These are phyloP conservation scores for Pipa parva DNA, from an alignment of 2,113 vertebrate genomes.

Conservation along the genomic window DNA sequence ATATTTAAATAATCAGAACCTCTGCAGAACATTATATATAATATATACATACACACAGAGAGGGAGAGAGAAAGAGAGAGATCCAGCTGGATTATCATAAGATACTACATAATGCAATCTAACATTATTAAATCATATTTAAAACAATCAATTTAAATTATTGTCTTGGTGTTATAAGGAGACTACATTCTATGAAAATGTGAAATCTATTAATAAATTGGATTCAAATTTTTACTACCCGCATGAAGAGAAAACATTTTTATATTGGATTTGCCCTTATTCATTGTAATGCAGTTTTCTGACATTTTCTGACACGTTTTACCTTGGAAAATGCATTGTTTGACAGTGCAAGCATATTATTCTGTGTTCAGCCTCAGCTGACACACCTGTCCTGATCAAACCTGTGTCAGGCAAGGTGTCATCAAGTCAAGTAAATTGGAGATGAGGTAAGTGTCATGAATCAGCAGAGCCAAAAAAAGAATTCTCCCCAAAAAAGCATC, in stretches of 20 bases:
- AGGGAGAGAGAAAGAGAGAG: too few species aligned
- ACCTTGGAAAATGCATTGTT: slow-evolving; percentile 25
- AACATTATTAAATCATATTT: too few species aligned
- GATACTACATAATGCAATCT: too few species aligned
- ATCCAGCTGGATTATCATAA: too few species aligned
- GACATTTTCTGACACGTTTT: slow-evolving; percentile 34
- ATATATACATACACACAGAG: too few species aligned
- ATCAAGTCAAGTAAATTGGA: slow-evolving; percentile 43
- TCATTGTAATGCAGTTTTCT: slow-evolving; percentile 31
- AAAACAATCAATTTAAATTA: too few species aligned
- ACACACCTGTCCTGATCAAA: slow-evolving; percentile 43
- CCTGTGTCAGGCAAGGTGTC: slow-evolving; percentile 39
- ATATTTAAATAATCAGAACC: too few species aligned
- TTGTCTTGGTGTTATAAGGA: too few species aligned
- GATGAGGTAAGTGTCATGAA: slow-evolving; percentile 42
- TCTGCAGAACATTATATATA: too few species aligned
- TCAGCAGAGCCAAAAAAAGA: slow-evolving; percentile 41
- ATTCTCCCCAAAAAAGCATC: slow-evolving; percentile 20
- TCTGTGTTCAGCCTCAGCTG: slow-evolving; percentile 35
- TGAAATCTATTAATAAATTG: slow-evolving; percentile 12
- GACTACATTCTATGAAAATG: too few species aligned
- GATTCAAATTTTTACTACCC: slow-evolving; percentile 1
- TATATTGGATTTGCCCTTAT: slow-evolving; percentile 28
- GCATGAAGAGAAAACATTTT: background rate
- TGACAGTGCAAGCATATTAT: slow-evolving; percentile 37